Base-by-base conservation (phyloP, 2,113 vertebrate species). In the Leiothrix lutea region DNA sequence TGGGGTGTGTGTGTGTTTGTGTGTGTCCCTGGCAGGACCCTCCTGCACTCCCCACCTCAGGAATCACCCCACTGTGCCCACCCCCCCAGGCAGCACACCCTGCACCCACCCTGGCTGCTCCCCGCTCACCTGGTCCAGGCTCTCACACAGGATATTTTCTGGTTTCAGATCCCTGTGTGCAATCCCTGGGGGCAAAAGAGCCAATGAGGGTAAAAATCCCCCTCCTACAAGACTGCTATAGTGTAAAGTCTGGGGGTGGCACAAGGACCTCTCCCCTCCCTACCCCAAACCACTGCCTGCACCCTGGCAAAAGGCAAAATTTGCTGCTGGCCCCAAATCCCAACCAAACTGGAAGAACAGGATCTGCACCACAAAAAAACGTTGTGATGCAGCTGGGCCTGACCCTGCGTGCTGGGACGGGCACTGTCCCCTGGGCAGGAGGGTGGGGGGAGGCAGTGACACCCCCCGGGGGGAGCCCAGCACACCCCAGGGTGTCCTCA, bases 151-250 rank as follows among this genome's bases (percentile, higher is more conserved):
- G 94, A 99, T 99, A 94, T 99, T 99, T 97, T 99, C 99, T 2
- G 99, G 99, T 96, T 99, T 99, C 58, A 99, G 97, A 97, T 99
- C 99, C 97, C 99, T 98, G 96, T 99, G 99, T 47, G 99, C 99
- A 77, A 99, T 99, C 96, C 99, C 99, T 99, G 89, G 53, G 69
- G 36, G 53, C 45, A 86, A 9, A 78, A 47, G 28, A 75, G 29
- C 33, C 31, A 5, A 20, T 66, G 29, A 84, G 28, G 53, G 44
- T 8, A 77, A 75, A 87, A 80, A 51, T 35, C 20, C n/a, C 14
- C 54, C 50, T 60, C 44, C n/a, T 5, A 16, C 12, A 25, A 64
- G 4, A 42, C 20, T 6, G 4, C 56, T 8, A 1, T 0, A 29
- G 21, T 10, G 8, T 38, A 33, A 74, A 22, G 45, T 21, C 36